Evolutionary conservation across 2,113 vertebrate species (phyloP).

Genomic region (Athene noctua): DNA sequence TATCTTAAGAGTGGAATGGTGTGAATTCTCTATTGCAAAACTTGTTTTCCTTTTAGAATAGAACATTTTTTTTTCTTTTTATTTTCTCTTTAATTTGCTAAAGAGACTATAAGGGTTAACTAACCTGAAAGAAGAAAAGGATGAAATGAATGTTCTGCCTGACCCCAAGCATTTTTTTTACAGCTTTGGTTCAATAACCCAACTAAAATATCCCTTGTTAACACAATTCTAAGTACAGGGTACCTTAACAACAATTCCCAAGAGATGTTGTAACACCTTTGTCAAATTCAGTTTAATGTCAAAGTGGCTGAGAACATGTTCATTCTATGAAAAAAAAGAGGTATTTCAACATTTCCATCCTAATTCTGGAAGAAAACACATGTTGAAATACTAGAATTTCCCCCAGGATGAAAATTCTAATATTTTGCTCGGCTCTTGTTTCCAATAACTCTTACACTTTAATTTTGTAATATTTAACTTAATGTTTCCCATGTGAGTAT

Average conservation of each 20-base stretch:
- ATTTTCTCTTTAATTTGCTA: neutral
- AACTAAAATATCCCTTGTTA: conserved; percentile 49
- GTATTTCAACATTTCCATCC: conserved; percentile 48
- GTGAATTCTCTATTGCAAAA: neutral
- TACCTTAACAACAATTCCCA: conserved; percentile 22
- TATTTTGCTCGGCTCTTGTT: conserved; percentile 50
- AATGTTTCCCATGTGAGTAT: conserved; percentile 65
- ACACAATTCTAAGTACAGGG: conserved; percentile 17
- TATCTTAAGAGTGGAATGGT: neutral
- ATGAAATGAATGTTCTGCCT: neutral
- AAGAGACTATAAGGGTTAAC: neutral
- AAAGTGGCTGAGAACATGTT: conserved; percentile 19
- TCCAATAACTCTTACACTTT: conserved; percentile 65
- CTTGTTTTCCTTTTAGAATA: neutral
- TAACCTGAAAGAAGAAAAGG: neutral
- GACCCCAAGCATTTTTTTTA: conserved; percentile 15
- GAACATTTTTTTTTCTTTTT: neutral
- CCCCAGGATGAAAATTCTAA: conserved; percentile 59
- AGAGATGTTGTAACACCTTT: conserved; percentile 37
- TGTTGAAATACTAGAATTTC: conserved; percentile 59
- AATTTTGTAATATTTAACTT: conserved; percentile 64
- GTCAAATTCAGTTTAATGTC: conserved; percentile 40
- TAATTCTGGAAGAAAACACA: conserved; percentile 63
- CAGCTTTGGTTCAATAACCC: conserved; percentile 30
- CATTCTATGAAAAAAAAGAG: conserved; percentile 2